Base-by-base conservation (phyloP, 2,113 vertebrate species). In the Eretmochelys imbricata region DNA sequence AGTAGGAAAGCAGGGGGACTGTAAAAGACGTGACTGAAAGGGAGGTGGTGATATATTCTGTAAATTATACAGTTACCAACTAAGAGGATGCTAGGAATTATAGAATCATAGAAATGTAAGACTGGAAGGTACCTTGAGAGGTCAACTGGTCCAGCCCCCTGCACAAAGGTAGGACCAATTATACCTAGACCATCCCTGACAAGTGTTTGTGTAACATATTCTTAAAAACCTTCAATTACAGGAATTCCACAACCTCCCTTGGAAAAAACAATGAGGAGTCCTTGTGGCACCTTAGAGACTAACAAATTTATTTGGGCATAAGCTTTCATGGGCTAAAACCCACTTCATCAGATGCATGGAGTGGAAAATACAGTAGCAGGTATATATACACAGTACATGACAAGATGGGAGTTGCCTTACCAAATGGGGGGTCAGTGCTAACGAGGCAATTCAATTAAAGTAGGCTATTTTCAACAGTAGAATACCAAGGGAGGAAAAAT, bases 1-100 rank as follows among this genome's bases (percentile, higher is more conserved):
- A 91, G 72, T 6, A 80, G 50, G 79, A 88, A 88, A 91, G 89
- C n/a, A 17, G 0, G 51, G 25, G 90, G 12, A 55, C 76, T 80
- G 75, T 49, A 85, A 79, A 91, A 93, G 24, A 94, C 4, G 19
- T 76, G 90, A 95, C 38, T 38, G 49, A 96, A 93, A 93, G 4
- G 65, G 46, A 83, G 93, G 75, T 19, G 31, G n/a, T 82, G 78
- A 94, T 55, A 93, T 55, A 84, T 25, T 93, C 92, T 72, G 46
- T 29, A 51, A 89, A 80, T 90, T 95, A n/a, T 72, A 6, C 76
- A 92, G 88, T 62, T 85, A 38, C 27, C 75, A 93, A 38, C 69
- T 82, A 35, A 88, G 80, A 24, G 86, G 78, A 50, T n/a, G 17
- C 46, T 69, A 88, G 93, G 81, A 0, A 94, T 82, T 35, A 53